Evolutionary conservation across 2,888 invertebrate species (phyloP), one percentile per base, ranked within the genome.

Genomic region (Lycophotia porphyrea): DNA sequence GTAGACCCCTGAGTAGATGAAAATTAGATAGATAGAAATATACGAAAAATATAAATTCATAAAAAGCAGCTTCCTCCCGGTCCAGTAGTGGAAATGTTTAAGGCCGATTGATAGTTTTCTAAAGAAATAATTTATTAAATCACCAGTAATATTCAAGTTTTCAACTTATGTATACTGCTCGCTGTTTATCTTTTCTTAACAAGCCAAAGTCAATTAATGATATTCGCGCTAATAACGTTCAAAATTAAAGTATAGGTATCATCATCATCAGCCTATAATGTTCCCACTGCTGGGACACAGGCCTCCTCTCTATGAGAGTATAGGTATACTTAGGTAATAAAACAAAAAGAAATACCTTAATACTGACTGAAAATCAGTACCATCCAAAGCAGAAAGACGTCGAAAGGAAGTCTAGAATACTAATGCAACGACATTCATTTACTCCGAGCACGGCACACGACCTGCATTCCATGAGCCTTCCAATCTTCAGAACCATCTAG

Each of bases 351-450:
- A 47, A 49, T 71, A 80, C 78, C 67, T 83, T 39, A 27, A 39
- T 39, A 39, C 44, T 11, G 24, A 42, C 47, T 55, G 47, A 67
- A 77, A 72, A 83, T 83, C 67, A 60, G 44, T 78, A 0, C 27
- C 67, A 64, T 71, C 31, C 49, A 34, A 34, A 34, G 52, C 58
- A 60, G 79, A 72, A 64, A 67, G 49, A 65, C n/a, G 52, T 66
- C 34, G 42, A 31, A 58, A 65, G 36, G 31, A 81, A 67, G 71
- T 64, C 70, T 64, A 11, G 75, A 71, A 84, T 80, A 84, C 67
- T 47, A 71, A 80, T 78, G 79, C 72, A 83, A 44, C 27, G 49
- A 55, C 34, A 58, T 68, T 68, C 24, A 76, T 80, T 84, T 71
- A 68, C 71, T 76, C 34, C 42, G 49, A 64, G 34, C 60, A n/a